Evolutionary conservation across 2,113 vertebrate species (phyloP), one percentile per base, ranked within the genome.

Genomic region (Rhinoderma darwinii): DNA sequence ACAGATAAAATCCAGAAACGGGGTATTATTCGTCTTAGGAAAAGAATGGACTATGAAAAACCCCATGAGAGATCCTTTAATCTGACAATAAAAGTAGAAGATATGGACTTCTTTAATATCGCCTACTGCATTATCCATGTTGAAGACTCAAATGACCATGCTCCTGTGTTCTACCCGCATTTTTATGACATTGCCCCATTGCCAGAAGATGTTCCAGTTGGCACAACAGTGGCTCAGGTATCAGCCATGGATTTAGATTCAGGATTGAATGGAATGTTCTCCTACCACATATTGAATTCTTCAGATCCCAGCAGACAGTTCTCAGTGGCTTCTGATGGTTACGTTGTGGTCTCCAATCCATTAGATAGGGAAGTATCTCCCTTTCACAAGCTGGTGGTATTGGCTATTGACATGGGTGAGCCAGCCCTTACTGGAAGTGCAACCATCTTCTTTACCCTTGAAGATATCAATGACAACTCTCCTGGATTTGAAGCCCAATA

Each of bases 381-480:
- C 1, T 94, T 95, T 84, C 95, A 97, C 89, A 93, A 93, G 11
- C 94, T 97, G 75, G 90, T 95, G 88, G 90, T 97, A 78, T 89
- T 94, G 9, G 96, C 96, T 47, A 93, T 90, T 0, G 96, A 97
- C 15, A 90, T 90, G 88, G 96, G 96, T 30, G 94, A 85, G 37
- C 96, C 96, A 0, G 22, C 93, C 5, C 84, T 96, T 77, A 96
- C 95, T 0, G 95, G 96, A 79, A 96, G 94, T 25, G 94, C 96
- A 76, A 94, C 96, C 8, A 92, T 97, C 35, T 43, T 91, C 83
- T 94, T 97, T 44, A 92, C 93, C 0, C 90, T 97, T 14, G 93
- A 95, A 17, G 96, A 97, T 0, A 50, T 97, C 63, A 97, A 97
- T 27, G 96, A 97, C 89, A 97, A 97, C 0, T 96, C 95, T 3